Percentiles rank a stretch among this genome's conserved stretches.
Evolutionary conservation across 2,113 vertebrate genomes (phyloP).

Genomic region (Nansenia antarctica): DNA sequence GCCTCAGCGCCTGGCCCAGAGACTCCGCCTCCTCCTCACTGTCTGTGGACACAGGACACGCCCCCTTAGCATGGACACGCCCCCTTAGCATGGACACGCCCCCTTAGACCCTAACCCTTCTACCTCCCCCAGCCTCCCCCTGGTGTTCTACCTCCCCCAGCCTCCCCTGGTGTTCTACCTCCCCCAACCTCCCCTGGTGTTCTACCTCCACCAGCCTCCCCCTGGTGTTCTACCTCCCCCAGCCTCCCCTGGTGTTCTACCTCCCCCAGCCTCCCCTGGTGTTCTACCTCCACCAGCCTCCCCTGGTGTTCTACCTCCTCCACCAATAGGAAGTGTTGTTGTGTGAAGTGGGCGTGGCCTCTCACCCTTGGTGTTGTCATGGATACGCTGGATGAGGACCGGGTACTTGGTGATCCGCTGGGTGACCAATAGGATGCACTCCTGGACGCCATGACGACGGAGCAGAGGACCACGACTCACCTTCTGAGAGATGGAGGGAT

Average conservation of each 20-base stretch:
- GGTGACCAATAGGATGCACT: constrained; percentile 92
- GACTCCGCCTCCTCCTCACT: constrained; percentile 78
- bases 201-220: background rate
- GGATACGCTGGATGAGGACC: constrained; percentile 86
- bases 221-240: background rate
- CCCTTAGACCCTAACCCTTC: no score
- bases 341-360: background rate
- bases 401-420: constrained; percentile 95
- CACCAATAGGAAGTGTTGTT: background rate
- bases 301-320: background rate
- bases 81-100: no score
- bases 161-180: background rate
- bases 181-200: background rate
- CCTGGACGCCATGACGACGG: constrained; percentile 88
- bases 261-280: background rate
- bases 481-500: constrained; percentile 65
- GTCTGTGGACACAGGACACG: constrained; percentile 62
- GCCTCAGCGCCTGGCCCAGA: constrained; percentile 69
- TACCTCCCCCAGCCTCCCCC: no score
- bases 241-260: background rate
- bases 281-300: background rate
- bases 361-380: constrained; percentile 86
- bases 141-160: no score
- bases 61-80: background rate
- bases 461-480: constrained; percentile 81